Percentiles rank a stretch among this genome's conserved stretches.
Evolutionary conservation across 2,888 invertebrate species (phyloP).

Genomic region (Pyrgus malvae): DNA sequence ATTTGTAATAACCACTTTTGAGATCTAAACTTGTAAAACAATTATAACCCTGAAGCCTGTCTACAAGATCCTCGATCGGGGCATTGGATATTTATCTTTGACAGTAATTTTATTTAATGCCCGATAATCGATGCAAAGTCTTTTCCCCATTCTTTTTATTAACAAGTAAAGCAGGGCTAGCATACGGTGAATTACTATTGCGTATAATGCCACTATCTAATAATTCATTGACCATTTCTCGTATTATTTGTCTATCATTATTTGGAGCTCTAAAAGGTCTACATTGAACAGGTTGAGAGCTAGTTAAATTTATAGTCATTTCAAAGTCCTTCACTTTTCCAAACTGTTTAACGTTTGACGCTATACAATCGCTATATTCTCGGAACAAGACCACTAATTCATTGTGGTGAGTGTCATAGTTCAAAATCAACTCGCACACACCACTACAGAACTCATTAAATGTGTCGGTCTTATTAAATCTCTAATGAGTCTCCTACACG

Average conservation of each 20-base stretch:
- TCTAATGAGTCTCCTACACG: neutral
- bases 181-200: conserved; percentile 2
- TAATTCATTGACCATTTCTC: conserved; percentile 1
- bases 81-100: conserved; percentile 10
- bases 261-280: neutral
- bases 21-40: neutral
- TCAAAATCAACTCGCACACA: neutral
- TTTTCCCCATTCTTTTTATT: conserved; percentile 11
- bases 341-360: neutral
- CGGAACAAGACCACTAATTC: neutral
- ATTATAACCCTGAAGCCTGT: conserved; percentile 1
- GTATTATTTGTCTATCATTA: neutral
- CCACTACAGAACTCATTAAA: too few species aligned
- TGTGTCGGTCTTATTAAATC: too few species aligned
- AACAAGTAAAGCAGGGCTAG: conserved; percentile 1
- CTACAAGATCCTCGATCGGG: conserved; percentile 3
- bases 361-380: neutral
- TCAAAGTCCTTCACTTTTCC: neutral
- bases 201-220: neutral
- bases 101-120: conserved; percentile 3
- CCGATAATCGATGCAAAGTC: conserved; percentile 2
- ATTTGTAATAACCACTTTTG: conserved; percentile 16
- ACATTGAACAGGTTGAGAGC: neutral
- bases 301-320: neutral
- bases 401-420: neutral